Conservation (phyloP, 2,797 vertebrate genomes). For the Diplodus sargus region DNA sequence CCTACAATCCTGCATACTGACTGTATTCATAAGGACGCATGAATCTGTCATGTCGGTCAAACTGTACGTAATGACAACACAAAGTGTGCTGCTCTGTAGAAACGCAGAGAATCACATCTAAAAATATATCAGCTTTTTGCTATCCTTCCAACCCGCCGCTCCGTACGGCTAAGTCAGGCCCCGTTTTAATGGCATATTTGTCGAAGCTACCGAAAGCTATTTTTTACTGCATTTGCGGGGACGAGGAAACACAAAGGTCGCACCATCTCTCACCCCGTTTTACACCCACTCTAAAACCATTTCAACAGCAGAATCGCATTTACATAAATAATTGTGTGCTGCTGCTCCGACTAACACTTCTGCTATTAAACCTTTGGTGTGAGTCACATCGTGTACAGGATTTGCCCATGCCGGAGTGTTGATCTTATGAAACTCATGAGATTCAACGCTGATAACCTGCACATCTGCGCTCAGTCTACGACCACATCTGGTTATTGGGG, state of each 20-base stretch:
- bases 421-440: conserved; percentile 4
- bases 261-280: conserved; percentile 14
- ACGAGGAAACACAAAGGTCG: conserved; percentile 30
- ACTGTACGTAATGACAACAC: background rate
- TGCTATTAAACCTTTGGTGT: background rate
- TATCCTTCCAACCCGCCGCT: background rate
- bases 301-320: conserved; percentile 9
- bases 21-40: background rate
- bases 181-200: conserved; percentile 9
- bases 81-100: background rate
- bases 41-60: background rate
- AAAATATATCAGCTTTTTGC: background rate
- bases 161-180: background rate
- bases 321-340: conserved; percentile 1
- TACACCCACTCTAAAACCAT: conserved; percentile 15
- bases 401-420: background rate
- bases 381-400: background rate
- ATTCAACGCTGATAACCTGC: background rate
- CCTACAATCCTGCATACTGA: background rate
- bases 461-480: conserved; percentile 1
- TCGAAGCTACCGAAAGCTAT: conserved; percentile 6
- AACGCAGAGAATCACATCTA: conserved; percentile 8
- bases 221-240: background rate
- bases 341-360: background rate
- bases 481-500: background rate